Evolutionary conservation across 2,888 invertebrate species (phyloP).

Genomic region (Catocala nupta): DNA sequence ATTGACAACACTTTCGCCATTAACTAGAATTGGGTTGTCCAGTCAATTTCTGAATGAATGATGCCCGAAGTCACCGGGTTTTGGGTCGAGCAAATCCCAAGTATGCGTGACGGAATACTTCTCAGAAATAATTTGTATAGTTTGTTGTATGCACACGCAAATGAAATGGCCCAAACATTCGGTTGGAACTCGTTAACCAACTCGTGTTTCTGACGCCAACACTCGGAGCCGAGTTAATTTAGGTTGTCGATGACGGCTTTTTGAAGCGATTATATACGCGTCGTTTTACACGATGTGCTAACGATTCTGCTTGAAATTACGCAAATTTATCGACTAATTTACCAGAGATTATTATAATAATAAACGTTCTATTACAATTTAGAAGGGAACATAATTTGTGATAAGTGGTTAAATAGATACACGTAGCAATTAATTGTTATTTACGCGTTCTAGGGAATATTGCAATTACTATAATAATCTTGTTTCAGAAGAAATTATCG

Average conservation of each 20-base stretch:
- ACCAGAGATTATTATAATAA: slow-evolving; percentile 18
- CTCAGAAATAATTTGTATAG: slow-evolving; percentile 72
- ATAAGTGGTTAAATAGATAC: slow-evolving; percentile 14
- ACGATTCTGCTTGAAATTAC: slow-evolving; percentile 36
- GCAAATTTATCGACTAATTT: slow-evolving; percentile 29
- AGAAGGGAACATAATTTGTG: slow-evolving; percentile 13
- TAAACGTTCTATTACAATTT: slow-evolving; percentile 6
- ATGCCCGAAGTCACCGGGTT: slow-evolving; percentile 60
- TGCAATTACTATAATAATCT: slow-evolving; percentile 11
- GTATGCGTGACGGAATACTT: slow-evolving; percentile 69
- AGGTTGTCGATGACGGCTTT: slow-evolving; percentile 56
- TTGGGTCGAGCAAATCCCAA: slow-evolving; percentile 65
- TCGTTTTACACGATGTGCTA: slow-evolving; percentile 47
- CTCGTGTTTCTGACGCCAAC: slow-evolving; percentile 61
- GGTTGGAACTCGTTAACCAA: slow-evolving; percentile 67
- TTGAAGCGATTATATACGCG: slow-evolving; percentile 58
- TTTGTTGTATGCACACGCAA: slow-evolving; percentile 69
- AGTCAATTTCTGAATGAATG: slow-evolving; percentile 66
- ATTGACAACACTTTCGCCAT: slow-evolving; percentile 58
- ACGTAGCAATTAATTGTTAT: slow-evolving; percentile 1
- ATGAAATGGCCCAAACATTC: slow-evolving; percentile 69
- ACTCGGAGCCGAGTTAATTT: slow-evolving; percentile 59
- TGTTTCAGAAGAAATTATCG: slow-evolving; percentile 1
- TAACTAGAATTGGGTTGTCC: slow-evolving; percentile 61
- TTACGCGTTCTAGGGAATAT: slow-evolving; percentile 3